A percentile compares a stretch with the other conserved stretches of the same genome.
phyloP scores from a whole-genome alignment of 2,113 vertebrate species.

The Forbesichthys papilliferus region DNA sequence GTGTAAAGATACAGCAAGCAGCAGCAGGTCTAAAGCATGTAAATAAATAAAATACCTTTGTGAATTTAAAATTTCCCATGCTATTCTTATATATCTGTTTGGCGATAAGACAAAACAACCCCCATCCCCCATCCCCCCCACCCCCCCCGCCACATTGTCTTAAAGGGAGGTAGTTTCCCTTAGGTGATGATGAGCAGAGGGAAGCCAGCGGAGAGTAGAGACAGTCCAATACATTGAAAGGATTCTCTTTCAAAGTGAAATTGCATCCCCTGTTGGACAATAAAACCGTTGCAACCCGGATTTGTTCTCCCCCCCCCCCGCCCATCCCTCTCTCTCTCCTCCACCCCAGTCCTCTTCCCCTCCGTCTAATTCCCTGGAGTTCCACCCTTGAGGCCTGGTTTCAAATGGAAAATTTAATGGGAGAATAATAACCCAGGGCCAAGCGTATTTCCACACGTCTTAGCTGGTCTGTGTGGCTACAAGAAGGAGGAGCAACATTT shows the following conservation, averaged over 20 bases:
- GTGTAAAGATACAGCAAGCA: background rate
- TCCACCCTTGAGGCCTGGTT: conserved; percentile 73
- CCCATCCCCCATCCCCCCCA: conserved; percentile 4
- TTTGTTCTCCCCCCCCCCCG: conserved; percentile 24
- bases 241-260: conserved; percentile 66
- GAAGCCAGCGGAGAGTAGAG: background rate
- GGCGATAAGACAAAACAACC: background rate
- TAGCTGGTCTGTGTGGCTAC: conserved; percentile 58
- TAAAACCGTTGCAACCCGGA: conserved; percentile 56
- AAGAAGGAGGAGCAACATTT: conserved; percentile 38
- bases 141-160: background rate
- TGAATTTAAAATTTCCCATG: background rate
- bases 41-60: background rate
- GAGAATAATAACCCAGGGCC: conserved; percentile 79
- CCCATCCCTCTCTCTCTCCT: conserved; percentile 53
- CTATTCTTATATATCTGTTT: background rate
- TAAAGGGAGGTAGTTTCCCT: conserved; percentile 17
- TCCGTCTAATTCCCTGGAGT: conserved; percentile 57
- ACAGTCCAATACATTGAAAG: conserved; percentile 43
- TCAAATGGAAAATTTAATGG: conserved; percentile 85
- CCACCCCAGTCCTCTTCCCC: conserved; percentile 42
- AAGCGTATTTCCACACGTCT: conserved; percentile 61
- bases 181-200: conserved; percentile 2
- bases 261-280: conserved; percentile 77
- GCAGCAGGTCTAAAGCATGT: background rate